Evolutionary conservation across 1,140 invertebrate species (phyloP).

Genomic region (Drosophila nannoptera): DNA sequence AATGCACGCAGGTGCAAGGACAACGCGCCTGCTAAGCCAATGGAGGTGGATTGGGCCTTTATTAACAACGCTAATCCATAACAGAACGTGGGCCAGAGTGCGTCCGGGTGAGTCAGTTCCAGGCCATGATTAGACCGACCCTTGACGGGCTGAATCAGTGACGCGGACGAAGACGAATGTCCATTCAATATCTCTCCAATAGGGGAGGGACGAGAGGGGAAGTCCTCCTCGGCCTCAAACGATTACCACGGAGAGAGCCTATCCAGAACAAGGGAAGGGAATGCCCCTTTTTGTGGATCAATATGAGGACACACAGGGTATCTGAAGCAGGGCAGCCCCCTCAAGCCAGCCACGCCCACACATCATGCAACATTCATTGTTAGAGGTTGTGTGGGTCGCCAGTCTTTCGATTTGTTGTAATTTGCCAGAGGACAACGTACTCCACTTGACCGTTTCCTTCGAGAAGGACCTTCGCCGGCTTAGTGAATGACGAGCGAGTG

Average conservation of each 20-base stretch:
- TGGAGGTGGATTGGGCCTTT: neutral
- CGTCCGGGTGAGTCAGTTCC: neutral
- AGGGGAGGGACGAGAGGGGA: no score
- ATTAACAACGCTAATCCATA: slow-evolving; percentile 9
- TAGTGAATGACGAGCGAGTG: no score
- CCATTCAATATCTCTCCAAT: neutral
- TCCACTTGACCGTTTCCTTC: neutral
- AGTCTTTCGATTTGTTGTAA: slow-evolving; percentile 21
- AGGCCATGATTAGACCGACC: slow-evolving; percentile 22
- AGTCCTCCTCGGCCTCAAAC: neutral
- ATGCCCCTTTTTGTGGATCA: no score
- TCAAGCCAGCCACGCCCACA: no score
- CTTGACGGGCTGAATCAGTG: slow-evolving; percentile 38
- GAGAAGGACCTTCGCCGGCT: neutral
- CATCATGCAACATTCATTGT: slow-evolving; percentile 5
- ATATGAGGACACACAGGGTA: no score
- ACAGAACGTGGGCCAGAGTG: neutral
- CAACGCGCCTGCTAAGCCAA: neutral
- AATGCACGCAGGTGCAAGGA: slow-evolving; percentile 46
- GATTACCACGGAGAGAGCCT: no score
- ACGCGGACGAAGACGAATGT: slow-evolving; percentile 14
- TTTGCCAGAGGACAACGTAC: neutral
- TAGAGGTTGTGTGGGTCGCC: neutral
- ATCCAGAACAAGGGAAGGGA: neutral
- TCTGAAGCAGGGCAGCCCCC: no score